A percentile compares a stretch with the other conserved stretches of the same genome.
Evolutionary conservation across 2,113 vertebrate species (phyloP).

Genomic region (Diadophis punctatus): DNA sequence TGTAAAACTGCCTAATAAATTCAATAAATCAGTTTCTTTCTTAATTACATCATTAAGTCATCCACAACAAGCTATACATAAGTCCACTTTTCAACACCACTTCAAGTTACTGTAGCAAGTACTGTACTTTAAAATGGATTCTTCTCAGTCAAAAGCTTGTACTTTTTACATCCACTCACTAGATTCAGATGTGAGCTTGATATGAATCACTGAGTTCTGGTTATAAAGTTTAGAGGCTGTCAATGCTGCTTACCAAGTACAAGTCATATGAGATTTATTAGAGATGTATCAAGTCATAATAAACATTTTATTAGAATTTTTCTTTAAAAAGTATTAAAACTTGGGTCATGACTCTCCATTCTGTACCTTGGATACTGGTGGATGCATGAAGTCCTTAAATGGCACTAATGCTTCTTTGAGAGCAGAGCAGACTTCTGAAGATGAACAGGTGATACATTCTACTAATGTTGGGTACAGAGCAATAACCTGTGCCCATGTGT

Average conservation of each 20-base stretch:
- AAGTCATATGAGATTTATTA: constrained; percentile 63
- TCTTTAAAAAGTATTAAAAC: constrained; percentile 53
- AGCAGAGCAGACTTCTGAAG: constrained; percentile 92
- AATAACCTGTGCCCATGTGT: constrained; percentile 96
- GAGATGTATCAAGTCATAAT: constrained; percentile 57
- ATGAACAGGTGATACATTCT: constrained; percentile 96
- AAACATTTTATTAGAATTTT: constrained; percentile 58
- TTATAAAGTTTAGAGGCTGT: constrained; percentile 68
- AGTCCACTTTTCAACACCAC: constrained; percentile 79
- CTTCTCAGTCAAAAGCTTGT: constrained; percentile 65
- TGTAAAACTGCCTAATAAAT: constrained; percentile 83
- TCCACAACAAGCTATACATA: constrained; percentile 88
- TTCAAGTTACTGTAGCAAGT: constrained; percentile 73
- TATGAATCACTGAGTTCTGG: constrained; percentile 59
- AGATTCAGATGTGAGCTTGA: constrained; percentile 57
- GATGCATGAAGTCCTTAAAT: constrained; percentile 99
- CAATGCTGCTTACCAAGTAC: constrained; percentile 66
- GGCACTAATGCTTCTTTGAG: constrained; percentile 95
- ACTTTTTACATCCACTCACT: constrained; percentile 58
- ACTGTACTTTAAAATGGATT: constrained; percentile 68
- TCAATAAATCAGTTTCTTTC: constrained; percentile 68
- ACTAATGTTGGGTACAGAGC: constrained; percentile 95
- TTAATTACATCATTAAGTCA: constrained; percentile 85
- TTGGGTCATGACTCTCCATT: constrained; percentile 95
- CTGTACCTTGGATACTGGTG: constrained; percentile 91